Base-by-base conservation (phyloP, 2,888 invertebrate species). In the Sympetrum striolatum region DNA sequence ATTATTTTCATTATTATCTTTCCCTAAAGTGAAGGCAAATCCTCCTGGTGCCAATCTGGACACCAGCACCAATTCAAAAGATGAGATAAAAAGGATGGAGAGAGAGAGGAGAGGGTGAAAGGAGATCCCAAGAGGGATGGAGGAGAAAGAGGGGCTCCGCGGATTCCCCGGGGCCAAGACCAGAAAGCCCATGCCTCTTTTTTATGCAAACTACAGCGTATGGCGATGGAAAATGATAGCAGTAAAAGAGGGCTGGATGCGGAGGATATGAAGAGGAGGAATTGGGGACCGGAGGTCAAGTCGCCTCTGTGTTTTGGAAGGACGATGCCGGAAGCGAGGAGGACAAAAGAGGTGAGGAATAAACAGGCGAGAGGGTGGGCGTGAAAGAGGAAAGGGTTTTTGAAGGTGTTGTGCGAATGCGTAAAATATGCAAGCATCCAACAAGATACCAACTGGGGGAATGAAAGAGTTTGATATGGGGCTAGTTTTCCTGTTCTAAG, bases 201-300 rank as follows among this genome's bases (percentile, higher is more conserved):
- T 64, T 86, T 64, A 86, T 86, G 60, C 86, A 86, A 86, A 86
- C 82, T 60, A 37, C 37, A 37, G 64, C 86, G 60, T 86, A 86
- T 86, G 86, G 86, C 60, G 60, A 64, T 64, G 86, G 60, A 86
- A 86, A 86, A 86, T 86, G 86, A 86, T 86, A 60, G 86, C 86
- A 86, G 60, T 64, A 81, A 86, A 86, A 86, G 64, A 22, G n/a
- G 39, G 39, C 37, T 25, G 35, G 80, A 31, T 73, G 73, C 31
- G 44, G 35, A 39, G 80, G 80, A 80, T 37, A 73, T 73, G 82
- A 86, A 37, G 14, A 37, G 48, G 48, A 25, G 48, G 64, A 22
- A 25, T 64, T 25, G 35, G 35, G 35, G 80, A 39, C 18, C 15
- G 73, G 73, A 73, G 73, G 73, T 73, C 73, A 73, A 73, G 73